Base-by-base conservation (phyloP, 1,140 invertebrate species). In the Drosophila sechellia region DNA sequence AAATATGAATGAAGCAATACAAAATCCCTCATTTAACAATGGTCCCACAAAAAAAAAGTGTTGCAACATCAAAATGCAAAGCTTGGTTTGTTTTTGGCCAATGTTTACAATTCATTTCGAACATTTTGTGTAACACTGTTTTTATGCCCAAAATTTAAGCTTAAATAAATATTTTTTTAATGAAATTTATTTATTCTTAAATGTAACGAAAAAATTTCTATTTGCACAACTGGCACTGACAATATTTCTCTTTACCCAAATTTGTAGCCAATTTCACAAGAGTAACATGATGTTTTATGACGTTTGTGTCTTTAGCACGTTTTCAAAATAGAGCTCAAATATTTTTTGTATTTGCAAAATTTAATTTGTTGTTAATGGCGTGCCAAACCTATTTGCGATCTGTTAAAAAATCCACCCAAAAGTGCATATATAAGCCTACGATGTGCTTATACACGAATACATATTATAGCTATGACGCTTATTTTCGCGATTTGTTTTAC, bases 401-500 rank as follows among this genome's bases (percentile, higher is more conserved):
- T 60, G 61, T 60, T 70, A 76, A 85, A 61, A 63, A 70, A 73
- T 39, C 25, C 27, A 31, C 3, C 39, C 10, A 49, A 58, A 15
- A 45, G 31, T 27, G 17, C 13, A 15, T 34, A 42, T 34, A 46
- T 20, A 48, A 15, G 48, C 35, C 35, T 15, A 53, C 22, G 42
- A 27, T 60, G 54, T 72, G 66, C 45, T 50, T n/a, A 25, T 15
- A 17, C 22, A 15, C 4, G 15, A 34, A 13, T 69, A 40, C 45
- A 70, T 10, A 31, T 31, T 31, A 48, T 27, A 31, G 79, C 79
- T 70, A 71, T 69, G 74, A 74, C 69, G 65, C 79, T 66, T 56
- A 61, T 81, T 77, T 73, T 59, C 54, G 59, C 63, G 68, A 68
- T 81, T 86, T 63, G 74, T 68, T 86, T 77, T 81, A 86, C 81